phyloP scores from a whole-genome alignment of 2,113 vertebrate species.

The Cochlearius cochlearius region DNA sequence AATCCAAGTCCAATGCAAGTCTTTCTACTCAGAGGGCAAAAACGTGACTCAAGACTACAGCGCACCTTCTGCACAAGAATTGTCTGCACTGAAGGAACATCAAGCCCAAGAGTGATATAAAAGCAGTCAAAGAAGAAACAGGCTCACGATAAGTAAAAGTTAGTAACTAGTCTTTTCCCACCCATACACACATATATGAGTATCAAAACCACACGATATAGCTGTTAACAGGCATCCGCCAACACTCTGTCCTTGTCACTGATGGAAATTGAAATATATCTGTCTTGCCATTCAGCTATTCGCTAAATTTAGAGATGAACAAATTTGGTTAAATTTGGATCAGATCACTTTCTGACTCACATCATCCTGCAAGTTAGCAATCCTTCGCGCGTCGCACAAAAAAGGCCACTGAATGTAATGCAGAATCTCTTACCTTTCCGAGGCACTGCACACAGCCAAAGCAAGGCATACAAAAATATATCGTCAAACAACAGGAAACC shows the following conservation, averaged over 20 bases:
- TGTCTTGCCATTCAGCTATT: constrained; percentile 39
- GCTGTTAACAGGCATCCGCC: constrained; percentile 41
- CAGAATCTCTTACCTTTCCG: not conserved
- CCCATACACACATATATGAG: constrained; percentile 3
- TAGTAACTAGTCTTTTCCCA: constrained; percentile 25
- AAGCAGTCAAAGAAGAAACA: constrained; percentile 15
- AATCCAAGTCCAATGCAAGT: constrained; percentile 17
- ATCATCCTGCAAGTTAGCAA: not conserved
- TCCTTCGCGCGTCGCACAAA: not conserved
- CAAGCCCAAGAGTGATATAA: not conserved
- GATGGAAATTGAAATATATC: constrained; percentile 17
- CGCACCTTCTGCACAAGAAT: not conserved
- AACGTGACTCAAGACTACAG: not conserved
- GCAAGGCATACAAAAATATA: not conserved
- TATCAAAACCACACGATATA: not conserved
- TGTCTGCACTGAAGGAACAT: not conserved
- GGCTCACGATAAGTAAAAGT: constrained; percentile 14
- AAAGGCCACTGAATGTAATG: not conserved
- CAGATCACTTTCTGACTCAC: constrained; percentile 39
- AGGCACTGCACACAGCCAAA: not conserved
- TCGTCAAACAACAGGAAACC: not conserved
- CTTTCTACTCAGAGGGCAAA: not conserved
- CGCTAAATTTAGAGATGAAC: constrained; percentile 31
- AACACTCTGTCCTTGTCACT: constrained; percentile 53
- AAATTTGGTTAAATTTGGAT: constrained; percentile 30